Conservation (phyloP, 2,797 vertebrate genomes). For the Gouania willdenowi region DNA sequence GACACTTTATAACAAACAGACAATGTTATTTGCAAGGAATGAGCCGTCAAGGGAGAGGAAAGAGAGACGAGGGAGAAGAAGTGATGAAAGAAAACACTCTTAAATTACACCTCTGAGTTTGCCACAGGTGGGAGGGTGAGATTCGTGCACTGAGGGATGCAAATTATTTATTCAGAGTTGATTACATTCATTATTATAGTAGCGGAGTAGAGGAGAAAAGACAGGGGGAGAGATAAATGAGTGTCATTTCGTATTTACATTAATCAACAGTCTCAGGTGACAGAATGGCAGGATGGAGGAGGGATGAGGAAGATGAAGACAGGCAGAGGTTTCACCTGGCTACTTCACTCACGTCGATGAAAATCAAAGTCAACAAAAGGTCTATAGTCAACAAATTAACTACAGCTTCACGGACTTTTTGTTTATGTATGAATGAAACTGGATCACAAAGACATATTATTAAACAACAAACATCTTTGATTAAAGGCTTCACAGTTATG, state of each 20-base stretch:
- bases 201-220: slow-evolving; percentile 41
- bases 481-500: no score
- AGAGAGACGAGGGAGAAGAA: neutral
- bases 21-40: slow-evolving; percentile 12
- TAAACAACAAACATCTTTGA: no score
- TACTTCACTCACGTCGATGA: neutral
- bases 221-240: slow-evolving; percentile 54
- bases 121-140: slow-evolving; percentile 41
- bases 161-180: slow-evolving; percentile 68
- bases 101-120: slow-evolving; percentile 39
- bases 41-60: neutral
- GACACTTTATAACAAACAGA: slow-evolving; percentile 8
- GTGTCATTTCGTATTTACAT: slow-evolving; percentile 55
- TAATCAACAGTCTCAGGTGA: slow-evolving; percentile 60
- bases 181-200: slow-evolving; percentile 71
- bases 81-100: slow-evolving; percentile 39
- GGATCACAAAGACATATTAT: no score
- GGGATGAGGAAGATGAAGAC: slow-evolving; percentile 43
- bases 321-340: slow-evolving; percentile 5
- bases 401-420: no score
- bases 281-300: slow-evolving; percentile 17
- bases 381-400: no score
- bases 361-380: slow-evolving; percentile 4
- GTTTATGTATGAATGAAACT: no score
- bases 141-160: slow-evolving; percentile 53